A percentile compares a stretch with the other conserved stretches of the same genome.
Evolutionary conservation across 2,113 vertebrate species (phyloP).

Genomic region (Oreochromis spilurus): DNA sequence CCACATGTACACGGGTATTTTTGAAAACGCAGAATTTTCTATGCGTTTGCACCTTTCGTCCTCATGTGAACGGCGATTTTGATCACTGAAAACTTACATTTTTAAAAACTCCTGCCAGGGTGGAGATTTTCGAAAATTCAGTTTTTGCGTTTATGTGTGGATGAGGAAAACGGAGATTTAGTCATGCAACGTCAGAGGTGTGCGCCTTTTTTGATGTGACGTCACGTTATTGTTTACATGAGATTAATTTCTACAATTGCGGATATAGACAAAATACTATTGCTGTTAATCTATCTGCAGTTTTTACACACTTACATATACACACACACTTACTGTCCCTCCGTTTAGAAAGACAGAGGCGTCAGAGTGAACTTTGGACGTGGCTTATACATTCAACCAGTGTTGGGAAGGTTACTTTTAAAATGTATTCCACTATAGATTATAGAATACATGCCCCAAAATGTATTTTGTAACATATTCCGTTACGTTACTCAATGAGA

Average conservation of each 20-base stretch:
- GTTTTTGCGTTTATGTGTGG: not conserved
- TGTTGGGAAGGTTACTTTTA: not conserved
- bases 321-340: not conserved
- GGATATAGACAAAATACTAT: not conserved
- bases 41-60: not conserved
- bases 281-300: not conserved
- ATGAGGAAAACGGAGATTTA: not conserved
- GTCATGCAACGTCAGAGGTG: not conserved
- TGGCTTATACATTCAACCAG: not conserved
- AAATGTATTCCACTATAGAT: not conserved
- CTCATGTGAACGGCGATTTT: not conserved
- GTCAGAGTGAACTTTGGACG: not conserved
- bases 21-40: not conserved
- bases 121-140: not conserved
- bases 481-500: not conserved
- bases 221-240: not conserved
- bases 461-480: not conserved
- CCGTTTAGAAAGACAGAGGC: not conserved
- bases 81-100: not conserved
- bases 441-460: not conserved
- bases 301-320: not conserved
- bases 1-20: not conserved
- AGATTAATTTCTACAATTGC: not conserved
- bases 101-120: not conserved
- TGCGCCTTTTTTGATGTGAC: not conserved